Base-by-base conservation (phyloP, 2,113 vertebrate species). In the Hiodon tergisus region DNA sequence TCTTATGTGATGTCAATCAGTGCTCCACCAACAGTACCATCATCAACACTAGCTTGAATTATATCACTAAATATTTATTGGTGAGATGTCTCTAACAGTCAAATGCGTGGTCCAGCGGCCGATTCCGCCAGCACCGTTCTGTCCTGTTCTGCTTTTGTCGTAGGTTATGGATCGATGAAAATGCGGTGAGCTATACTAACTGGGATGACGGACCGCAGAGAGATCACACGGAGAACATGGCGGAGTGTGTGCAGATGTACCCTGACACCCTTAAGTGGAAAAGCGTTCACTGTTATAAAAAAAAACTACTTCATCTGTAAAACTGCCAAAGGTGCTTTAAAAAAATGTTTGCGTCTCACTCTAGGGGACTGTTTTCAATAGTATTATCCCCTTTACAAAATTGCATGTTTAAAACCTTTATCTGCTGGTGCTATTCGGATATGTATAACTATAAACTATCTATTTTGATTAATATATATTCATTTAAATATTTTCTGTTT, bases 161-260 rank as follows among this genome's bases (percentile, higher is more conserved):
- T 72, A 96, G 94, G 96, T 83, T 94, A 76, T 99, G 96, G 96
- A 76, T 96, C 2, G 94, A 97, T 76, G 90, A 87, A 78, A 89
- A 73, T 1, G 87, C 81, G 4, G 76, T 99, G 70, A 88, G 95
- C 83, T 98, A 93, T 82, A 94, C 93, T 72, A 97, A 97, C 86
- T 99, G 97, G 97, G 92, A 92, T 61, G 2, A 14, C 0, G 91
- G 87, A 14, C 90, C 92, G 53, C 92, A 91, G 2, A 90, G 91
- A 66, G 59, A 78, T 50, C 14, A 75, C 16, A 93, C 92, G 0
- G 70, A 90, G 5, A 98, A 96, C 0, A 95, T 95, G 48, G 87
- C 92, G 0, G 70, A 90, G 5, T 99, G 96, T 0, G 95, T 95
- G 48, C 86, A 87, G 78, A 86, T 95, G 73, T 78, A 83, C 0